Evolutionary conservation across 2,888 invertebrate species (phyloP), one percentile per base, ranked within the genome.

Genomic region (Aleiodes testaceus): DNA sequence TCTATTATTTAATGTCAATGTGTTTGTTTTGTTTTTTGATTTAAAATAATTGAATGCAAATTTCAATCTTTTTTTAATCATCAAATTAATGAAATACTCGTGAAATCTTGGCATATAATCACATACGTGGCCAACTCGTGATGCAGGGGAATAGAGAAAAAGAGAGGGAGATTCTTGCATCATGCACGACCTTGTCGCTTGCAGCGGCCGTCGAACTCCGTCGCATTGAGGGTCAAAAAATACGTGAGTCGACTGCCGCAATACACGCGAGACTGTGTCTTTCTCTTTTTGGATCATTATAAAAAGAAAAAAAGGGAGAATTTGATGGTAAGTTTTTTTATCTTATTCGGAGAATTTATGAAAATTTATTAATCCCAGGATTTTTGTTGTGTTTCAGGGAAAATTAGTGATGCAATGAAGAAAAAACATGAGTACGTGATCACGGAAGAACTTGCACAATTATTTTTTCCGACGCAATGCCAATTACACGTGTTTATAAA

Each of bases 161-260:
- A 64, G 64, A 69, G 36, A 42, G 66, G 74, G 71, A 73, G 74
- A 73, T 66, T 80, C 80, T 83, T 82, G 82, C 82, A 81, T 82
- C 81, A 81, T 74, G 80, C 72, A 72, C 79, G 82, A 82, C 82
- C 82, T 83, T 82, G 83, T 77, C 77, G 72, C 75, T 78, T 76
- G 72, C 74, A 77, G 79, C 78, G 82, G 82, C 78, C 82, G 77
- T 81, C 82, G 82, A 83, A 83, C 82, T 79, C 79, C 68, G 71
- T 65, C 73, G 69, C 73, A 81, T 78, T 79, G 81, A 82, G 81
- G 82, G 83, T 80, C 81, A 80, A 79, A 79, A 79, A 80, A 78
- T 79, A 79, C 73, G 77, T 75, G 76, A 79, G 75, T 68, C 73
- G 76, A 74, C 73, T 75, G 52, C 72, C 59, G 59, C 70, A 73